Evolutionary conservation across 2,113 vertebrate genomes (phyloP), one percentile per base, ranked within the genome.

Genomic region (Opisthocomus hoazin): DNA sequence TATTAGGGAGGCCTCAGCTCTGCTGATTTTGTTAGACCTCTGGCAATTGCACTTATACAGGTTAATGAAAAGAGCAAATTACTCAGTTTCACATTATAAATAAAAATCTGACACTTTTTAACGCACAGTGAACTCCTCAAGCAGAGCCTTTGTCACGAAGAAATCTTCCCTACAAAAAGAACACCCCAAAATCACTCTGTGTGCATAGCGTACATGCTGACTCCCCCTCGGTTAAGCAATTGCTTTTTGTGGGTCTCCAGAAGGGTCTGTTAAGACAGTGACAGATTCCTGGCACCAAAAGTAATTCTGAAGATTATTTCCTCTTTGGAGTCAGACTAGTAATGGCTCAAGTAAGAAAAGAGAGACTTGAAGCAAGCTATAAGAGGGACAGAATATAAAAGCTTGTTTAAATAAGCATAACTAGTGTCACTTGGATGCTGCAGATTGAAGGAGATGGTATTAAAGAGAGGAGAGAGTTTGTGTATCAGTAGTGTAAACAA

Each of bases 61-160:
- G 86, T 96, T 96, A 95, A 96, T 54, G 48, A 93, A 93, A 61
- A 46, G 51, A 92, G 74, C 73, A 96, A 91, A 94, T 94, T 76
- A 94, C 70, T 89, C 57, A 19, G 63, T 83, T 92, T 91, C 84
- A 87, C 51, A 39, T 83, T 32, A 74, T 74, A 91, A 92, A 95
- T 83, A 96, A 95, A 85, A 89, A 76, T 46, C 21, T 70, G 84
- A 39, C 84, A 73, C 13, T 70, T 69, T 70, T 57, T 27, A 92
- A 89, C 50, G 74, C 20, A 57, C 29, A 48, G 21, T 64, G 69
- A 89, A 64, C 73, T 32, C 34, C 32, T 84, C 50, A 69, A 71
- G 50, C 79, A 87, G 32, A 84, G 37, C 18, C 20, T 94, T 89
- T 82, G n/a, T 37, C 26, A 27, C 15, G 26, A 82, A 79, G 48